A percentile compares a stretch with the other conserved stretches of the same genome.
These are phyloP conservation scores for Falco punctatus DNA, from an alignment of 2,113 vertebrate species.

Conservation along the genomic window DNA sequence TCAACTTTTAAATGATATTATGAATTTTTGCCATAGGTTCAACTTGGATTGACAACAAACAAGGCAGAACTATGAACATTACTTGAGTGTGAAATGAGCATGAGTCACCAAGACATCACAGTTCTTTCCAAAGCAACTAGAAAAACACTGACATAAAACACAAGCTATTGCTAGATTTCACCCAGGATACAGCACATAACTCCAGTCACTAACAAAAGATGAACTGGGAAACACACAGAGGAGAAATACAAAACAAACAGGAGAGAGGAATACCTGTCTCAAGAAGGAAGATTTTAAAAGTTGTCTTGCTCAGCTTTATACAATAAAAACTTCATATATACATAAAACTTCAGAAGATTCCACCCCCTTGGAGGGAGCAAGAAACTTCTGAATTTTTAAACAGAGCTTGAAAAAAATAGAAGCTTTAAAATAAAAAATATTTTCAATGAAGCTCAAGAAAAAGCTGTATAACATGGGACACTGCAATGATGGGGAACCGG, in stretches of 20 bases:
- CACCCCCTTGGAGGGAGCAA: not conserved
- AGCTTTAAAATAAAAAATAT: not conserved
- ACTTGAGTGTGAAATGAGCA: not conserved
- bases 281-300: not conserved
- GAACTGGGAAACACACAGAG: not conserved
- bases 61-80: not conserved
- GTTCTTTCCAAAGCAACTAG: not conserved
- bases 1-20: not conserved
- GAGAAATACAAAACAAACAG: not conserved
- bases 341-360: not conserved
- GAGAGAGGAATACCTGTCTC: not conserved
- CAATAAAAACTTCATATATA: not conserved
- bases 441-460: not conserved
- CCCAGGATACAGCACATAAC: not conserved
- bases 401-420: not conserved
- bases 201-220: not conserved
- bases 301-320: not conserved
- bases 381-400: slow-evolving; percentile 21
- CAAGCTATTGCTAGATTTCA: not conserved
- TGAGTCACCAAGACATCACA: not conserved
- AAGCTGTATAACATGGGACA: not conserved
- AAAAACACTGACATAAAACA: not conserved
- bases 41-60: not conserved
- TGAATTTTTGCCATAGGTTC: not conserved
- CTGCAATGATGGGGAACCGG: not conserved